Conservation (phyloP, 2,797 vertebrate species). For the Etheostoma perlongum region DNA sequence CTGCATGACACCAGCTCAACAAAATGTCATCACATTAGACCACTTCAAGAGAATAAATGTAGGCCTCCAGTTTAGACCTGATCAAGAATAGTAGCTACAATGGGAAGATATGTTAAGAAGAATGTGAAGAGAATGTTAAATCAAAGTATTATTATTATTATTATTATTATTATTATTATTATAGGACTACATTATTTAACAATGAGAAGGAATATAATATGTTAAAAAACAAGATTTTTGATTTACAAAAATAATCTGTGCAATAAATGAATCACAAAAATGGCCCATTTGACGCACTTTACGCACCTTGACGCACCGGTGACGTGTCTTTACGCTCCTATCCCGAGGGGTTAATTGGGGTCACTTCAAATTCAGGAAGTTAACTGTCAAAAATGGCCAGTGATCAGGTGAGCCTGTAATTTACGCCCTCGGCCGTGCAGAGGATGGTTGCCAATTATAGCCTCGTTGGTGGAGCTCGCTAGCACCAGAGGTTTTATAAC, state of each 20-base stretch:
- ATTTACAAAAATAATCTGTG: background rate
- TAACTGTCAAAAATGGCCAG: constrained; percentile 21
- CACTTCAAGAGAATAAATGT: background rate
- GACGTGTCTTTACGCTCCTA: constrained; percentile 27
- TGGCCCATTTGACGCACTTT: background rate
- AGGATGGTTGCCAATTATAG: constrained; percentile 75
- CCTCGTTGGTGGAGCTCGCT: constrained; percentile 75
- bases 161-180: too few relatives aligned
- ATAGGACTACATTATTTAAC: background rate
- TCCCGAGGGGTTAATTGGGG: constrained; percentile 65
- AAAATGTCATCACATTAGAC: too few relatives aligned
- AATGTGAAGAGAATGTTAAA: background rate
- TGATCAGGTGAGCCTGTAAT: constrained; percentile 63
- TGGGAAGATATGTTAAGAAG: background rate
- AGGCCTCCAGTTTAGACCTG: too few relatives aligned
- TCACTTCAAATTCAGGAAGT: constrained; percentile 32
- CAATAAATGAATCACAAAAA: background rate
- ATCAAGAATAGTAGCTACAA: background rate
- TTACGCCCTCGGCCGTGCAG: constrained; percentile 57
- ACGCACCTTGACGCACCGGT: constrained; percentile 33
- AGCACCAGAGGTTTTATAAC: constrained; percentile 67
- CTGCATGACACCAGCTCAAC: too few relatives aligned
- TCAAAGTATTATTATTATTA: too few relatives aligned
- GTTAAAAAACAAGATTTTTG: background rate
- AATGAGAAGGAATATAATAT: background rate